A percentile compares a stretch with the other conserved stretches of the same genome.
phyloP scores from a whole-genome alignment of 1,140 invertebrate species.

The Luehdorfia chinensis region DNA sequence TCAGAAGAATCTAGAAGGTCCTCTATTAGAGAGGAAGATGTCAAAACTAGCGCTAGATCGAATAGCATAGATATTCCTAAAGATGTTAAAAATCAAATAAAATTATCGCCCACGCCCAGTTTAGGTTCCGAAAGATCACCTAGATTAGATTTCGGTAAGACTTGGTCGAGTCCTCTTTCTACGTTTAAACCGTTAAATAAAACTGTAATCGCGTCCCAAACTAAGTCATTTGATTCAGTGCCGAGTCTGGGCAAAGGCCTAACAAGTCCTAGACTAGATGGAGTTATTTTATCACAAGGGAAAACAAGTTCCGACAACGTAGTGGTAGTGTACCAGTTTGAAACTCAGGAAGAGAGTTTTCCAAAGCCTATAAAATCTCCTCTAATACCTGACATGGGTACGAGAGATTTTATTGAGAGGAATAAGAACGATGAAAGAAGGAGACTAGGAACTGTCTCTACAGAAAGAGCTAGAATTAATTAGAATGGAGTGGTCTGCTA shows the following conservation, averaged over 20 bases:
- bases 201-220: constrained; percentile 32
- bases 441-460: constrained; percentile 55
- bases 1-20: constrained; percentile 56
- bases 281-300: constrained; percentile 65
- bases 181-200: constrained; percentile 60
- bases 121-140: constrained; percentile 53
- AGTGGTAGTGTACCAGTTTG: constrained; percentile 68
- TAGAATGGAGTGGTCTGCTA: constrained; percentile 63
- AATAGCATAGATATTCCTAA: constrained; percentile 50
- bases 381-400: constrained; percentile 51
- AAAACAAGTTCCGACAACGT: constrained; percentile 66
- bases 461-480: constrained; percentile 64
- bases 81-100: constrained; percentile 41
- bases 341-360: constrained; percentile 49
- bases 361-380: constrained; percentile 51
- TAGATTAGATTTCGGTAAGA: constrained; percentile 52
- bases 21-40: constrained; percentile 38
- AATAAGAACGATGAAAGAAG: constrained; percentile 60
- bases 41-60: constrained; percentile 44
- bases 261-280: constrained; percentile 60
- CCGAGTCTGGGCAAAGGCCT: constrained; percentile 49
- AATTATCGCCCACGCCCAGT: constrained; percentile 50
- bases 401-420: constrained; percentile 53
- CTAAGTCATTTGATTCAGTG: constrained; percentile 57
- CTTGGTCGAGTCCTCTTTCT: constrained; percentile 53